These are phyloP conservation scores for Epistrophella euchroma DNA, from an alignment of 2,888 invertebrate species.

Conservation along the genomic window DNA sequence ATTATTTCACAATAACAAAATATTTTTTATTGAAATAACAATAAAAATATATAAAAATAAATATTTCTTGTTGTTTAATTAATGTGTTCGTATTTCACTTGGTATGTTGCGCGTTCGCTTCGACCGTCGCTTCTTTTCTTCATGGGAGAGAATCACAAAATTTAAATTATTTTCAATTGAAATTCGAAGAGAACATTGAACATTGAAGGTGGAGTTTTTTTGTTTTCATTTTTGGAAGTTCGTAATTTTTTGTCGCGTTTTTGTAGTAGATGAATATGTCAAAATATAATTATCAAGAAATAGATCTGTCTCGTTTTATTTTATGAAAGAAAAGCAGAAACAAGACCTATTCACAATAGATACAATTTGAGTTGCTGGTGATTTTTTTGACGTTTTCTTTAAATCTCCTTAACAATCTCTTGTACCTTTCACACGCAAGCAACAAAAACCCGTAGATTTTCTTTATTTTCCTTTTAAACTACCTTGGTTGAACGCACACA, in stretches of 20 bases:
- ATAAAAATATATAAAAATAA: not conserved
- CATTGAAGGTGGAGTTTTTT: conserved; percentile 71
- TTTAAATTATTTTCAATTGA: too few relatives aligned
- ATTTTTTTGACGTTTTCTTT: too few relatives aligned
- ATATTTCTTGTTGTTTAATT: not conserved
- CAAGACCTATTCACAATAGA: not conserved
- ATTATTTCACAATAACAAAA: conserved; percentile 27
- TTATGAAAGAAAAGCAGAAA: not conserved
- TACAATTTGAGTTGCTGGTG: not conserved
- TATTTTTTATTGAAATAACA: not conserved
- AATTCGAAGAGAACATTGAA: conserved; percentile 27
- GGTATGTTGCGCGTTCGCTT: not conserved
- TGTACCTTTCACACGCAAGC: too few relatives aligned
- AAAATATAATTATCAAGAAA: not conserved
- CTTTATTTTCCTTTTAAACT: too few relatives aligned
- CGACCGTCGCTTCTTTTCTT: conserved; percentile 21
- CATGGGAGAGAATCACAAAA: conserved; percentile 17
- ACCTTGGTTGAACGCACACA: too few relatives aligned
- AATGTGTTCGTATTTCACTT: not conserved
- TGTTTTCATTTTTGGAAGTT: conserved; percentile 70
- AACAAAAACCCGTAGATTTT: too few relatives aligned
- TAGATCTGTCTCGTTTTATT: conserved; percentile 36
- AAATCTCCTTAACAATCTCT: too few relatives aligned
- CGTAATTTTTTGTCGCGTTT: conserved; percentile 44
- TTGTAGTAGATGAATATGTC: conserved; percentile 43